A percentile compares a stretch with the other conserved stretches of the same genome.
Evolutionary conservation across 2,888 invertebrate genomes (phyloP).

Genomic region (Lasioglossum morio): DNA sequence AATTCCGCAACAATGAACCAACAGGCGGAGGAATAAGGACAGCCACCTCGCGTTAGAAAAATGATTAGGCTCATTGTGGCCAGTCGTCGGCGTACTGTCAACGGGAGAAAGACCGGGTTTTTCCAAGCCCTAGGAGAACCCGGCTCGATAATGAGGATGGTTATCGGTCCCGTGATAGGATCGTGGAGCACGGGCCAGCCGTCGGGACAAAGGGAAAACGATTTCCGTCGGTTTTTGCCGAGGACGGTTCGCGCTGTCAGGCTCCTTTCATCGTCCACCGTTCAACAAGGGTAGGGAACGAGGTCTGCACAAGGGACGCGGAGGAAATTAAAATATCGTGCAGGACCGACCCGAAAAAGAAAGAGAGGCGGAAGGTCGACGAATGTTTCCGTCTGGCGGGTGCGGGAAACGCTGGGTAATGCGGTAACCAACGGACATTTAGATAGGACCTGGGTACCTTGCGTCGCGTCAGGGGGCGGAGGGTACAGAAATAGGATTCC

Average conservation of each 20-base stretch:
- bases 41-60: not conserved
- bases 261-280: not conserved
- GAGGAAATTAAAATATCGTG: constrained; percentile 6
- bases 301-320: not conserved
- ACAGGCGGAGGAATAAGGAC: not conserved
- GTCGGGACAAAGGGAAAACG: not conserved
- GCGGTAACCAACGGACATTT: constrained; percentile 54
- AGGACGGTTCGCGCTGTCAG: not conserved
- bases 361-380: constrained; percentile 1
- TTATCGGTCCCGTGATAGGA: not conserved
- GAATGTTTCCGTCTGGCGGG: not conserved
- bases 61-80: not conserved
- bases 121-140: not conserved
- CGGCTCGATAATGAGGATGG: not conserved
- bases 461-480: not conserved
- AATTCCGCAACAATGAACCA: not conserved
- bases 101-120: not conserved
- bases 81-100: not conserved
- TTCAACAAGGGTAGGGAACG: not conserved
- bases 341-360: not conserved
- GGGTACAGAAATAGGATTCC: constrained; percentile 50
- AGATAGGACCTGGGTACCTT: constrained; percentile 44
- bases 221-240: not conserved
- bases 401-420: constrained; percentile 24
- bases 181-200: not conserved